phyloP scores from a whole-genome alignment of 2,888 invertebrate genomes.

The Micoletzkya japonica region DNA sequence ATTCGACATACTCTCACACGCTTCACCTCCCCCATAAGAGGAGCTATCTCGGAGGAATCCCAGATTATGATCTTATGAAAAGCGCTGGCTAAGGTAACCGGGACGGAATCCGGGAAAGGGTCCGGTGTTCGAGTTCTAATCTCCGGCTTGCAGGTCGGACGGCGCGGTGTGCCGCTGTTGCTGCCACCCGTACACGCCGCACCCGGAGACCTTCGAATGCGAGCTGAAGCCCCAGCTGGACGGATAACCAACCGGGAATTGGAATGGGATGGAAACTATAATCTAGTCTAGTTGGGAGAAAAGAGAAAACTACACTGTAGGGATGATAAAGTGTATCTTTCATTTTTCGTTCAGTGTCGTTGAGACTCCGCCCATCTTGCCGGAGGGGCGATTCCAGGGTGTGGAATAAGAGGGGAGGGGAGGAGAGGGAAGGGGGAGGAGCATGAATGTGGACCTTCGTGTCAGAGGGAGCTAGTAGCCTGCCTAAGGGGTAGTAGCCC shows the following conservation, averaged over 20 bases:
- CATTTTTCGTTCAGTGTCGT: too few relatives aligned
- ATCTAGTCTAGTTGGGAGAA: too few relatives aligned
- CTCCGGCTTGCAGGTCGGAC: slow-evolving; percentile 44
- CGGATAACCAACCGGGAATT: neutral
- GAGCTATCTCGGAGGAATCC: too few relatives aligned
- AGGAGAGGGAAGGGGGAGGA: neutral
- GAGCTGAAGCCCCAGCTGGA: slow-evolving; percentile 50
- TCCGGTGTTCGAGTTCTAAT: too few relatives aligned
- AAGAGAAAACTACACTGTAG: neutral
- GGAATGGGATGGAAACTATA: too few relatives aligned
- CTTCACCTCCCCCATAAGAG: too few relatives aligned
- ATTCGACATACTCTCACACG: too few relatives aligned
- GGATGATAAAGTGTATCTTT: neutral
- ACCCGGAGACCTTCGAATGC: slow-evolving; percentile 60
- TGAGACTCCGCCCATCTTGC: slow-evolving; percentile 2
- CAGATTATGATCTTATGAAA: too few relatives aligned
- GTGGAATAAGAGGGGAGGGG: neutral
- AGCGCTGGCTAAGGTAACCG: too few relatives aligned
- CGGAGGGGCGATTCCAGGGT: neutral
- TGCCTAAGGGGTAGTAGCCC: neutral
- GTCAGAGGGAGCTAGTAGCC: neutral
- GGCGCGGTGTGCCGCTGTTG: slow-evolving; percentile 61
- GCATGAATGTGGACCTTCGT: neutral
- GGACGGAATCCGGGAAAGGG: neutral
- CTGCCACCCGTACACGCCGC: slow-evolving; percentile 59